Base-by-base conservation (phyloP, 2,113 vertebrate genomes). In the Lagopus muta region DNA sequence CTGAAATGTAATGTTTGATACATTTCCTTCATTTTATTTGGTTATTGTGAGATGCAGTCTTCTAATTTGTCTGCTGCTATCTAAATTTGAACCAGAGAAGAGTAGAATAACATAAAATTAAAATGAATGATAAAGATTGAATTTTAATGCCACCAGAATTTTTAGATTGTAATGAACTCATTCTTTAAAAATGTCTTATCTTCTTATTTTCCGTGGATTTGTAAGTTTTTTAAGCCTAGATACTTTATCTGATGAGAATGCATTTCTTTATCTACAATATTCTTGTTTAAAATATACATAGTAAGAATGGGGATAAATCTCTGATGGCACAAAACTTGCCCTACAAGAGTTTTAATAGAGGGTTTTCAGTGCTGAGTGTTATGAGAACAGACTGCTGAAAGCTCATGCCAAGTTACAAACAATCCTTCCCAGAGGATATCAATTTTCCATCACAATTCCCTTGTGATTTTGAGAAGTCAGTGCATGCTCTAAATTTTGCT, bases 361-460 rank as follows among this genome's bases (percentile, higher is more conserved):
- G 45, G 28, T 76, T 85, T 92, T 86, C 34, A 60, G 67, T 67
- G 70, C 32, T 28, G 28, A 79, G 32, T 58, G 42, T 80, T 89
- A 64, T 34, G 64, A 92, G 47, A 92, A 86, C 38, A 89, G 72
- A 61, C 87, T 73, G 21, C 55, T 82, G 64, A 92, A 93, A 89
- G 58, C 64, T 67, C 69, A 60, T 67, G 72, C 72, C 52, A 90
- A 89, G 38, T 89, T 92, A 80, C 85, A 94, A 94, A 91, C 78
- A 94, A 20, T 64, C 30, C 15, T 67, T 93, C 79, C 67, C 75
- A 84, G 47, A 40, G 47, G 72, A 89, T 86, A 92, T 66, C 14
- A 85, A 8, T 83, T 88, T 83, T 91, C 61, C 47, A 48, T 83
- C 34, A 64, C 22, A 89, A 88, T 71, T 92, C 78, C 47, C 69